phyloP scores from a whole-genome alignment of 2,113 vertebrate species.

The Nerophis ophidion region DNA sequence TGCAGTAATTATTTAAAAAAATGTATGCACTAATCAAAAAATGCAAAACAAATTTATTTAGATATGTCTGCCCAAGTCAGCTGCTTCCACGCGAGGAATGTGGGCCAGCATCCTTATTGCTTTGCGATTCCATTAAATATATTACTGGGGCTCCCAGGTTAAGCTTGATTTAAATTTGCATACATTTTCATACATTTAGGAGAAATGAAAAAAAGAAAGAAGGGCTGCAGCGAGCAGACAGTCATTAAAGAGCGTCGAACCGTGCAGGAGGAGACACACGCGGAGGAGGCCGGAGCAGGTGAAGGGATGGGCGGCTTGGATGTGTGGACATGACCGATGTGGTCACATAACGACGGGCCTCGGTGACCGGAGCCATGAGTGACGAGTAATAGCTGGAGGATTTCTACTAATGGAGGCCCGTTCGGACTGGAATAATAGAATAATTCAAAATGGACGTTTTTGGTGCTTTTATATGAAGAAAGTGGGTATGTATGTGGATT shows the following conservation, averaged over 20 bases:
- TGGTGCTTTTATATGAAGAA: neutral
- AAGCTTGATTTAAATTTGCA: conserved; percentile 99
- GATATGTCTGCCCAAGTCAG: conserved; percentile 71
- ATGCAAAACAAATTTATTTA: conserved; percentile 14
- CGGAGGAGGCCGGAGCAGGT: conserved; percentile 78
- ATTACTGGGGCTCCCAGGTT: conserved; percentile 92
- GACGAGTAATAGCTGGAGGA: conserved; percentile 1
- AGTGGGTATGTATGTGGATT: neutral
- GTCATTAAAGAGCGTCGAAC: conserved; percentile 89
- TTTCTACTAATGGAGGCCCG: neutral
- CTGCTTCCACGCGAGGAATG: conserved; percentile 79
- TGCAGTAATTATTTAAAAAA: neutral
- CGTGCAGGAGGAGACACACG: conserved; percentile 67
- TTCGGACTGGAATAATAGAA: neutral
- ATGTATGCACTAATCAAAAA: neutral
- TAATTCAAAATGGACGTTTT: neutral
- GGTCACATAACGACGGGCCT: conserved; percentile 22
- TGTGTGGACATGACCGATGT: conserved; percentile 37
- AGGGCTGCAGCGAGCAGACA: conserved; percentile 86
- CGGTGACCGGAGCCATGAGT: conserved; percentile 25
- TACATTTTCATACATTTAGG: conserved; percentile 99
- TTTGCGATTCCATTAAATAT: conserved; percentile 98
- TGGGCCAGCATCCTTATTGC: conserved; percentile 84
- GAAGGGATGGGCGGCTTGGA: conserved; percentile 69
- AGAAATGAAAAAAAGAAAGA: conserved; percentile 93